Base-by-base conservation (phyloP, 2,797 vertebrate genomes). In the Notolepis coatsorum region DNA sequence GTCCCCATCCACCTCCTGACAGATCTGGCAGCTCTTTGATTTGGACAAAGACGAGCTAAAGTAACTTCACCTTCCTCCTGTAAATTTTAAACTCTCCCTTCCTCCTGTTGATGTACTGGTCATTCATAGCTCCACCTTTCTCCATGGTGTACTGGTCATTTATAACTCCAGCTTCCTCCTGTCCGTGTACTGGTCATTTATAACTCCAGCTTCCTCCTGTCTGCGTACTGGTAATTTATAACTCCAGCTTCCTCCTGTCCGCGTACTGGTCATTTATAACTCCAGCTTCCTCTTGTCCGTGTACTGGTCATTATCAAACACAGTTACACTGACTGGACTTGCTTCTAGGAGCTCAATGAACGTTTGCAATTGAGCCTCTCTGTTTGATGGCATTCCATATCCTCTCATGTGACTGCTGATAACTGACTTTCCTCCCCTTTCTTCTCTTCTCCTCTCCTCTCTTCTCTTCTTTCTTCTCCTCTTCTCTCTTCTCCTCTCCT, bases 311-410 rank as follows among this genome's bases (percentile, higher is more conserved):
- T 78, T 57, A 65, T 65, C 68, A 69, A 57, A 77, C 66, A 47
- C 69, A 56, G 45, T 80, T 58, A 57, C n/a, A n/a, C 63, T 65
- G 39, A 50, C 68, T 61, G 71, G 72, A 56, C 66, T 76, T 47
- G 61, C 46, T 53, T 21, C 10, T 69, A 64, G 71, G 61, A 64
- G 68, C 69, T 80, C 53, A 55, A 42, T 68, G 70, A 73, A 55
- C 72, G 68, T 84, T 72, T 76, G 73, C 69, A 76, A 55, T 53
- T 68, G 62, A 80, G 72, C 66, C n/a, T 58, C n/a, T 58, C 61
- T 24, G 24, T 54, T 73, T n/a, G 38, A 68, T 59, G 31, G 39
- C 59, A 50, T 66, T 61, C 56, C 42, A 39, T 38, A 35, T 68
- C 50, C 74, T 62, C 68, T 61, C 62, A 35, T 61, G 46, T 64